These are phyloP conservation scores for Hydrozoanthus gracilis DNA, from an alignment of 92 coral and sea anemone genomes.

Conservation along the genomic window DNA sequence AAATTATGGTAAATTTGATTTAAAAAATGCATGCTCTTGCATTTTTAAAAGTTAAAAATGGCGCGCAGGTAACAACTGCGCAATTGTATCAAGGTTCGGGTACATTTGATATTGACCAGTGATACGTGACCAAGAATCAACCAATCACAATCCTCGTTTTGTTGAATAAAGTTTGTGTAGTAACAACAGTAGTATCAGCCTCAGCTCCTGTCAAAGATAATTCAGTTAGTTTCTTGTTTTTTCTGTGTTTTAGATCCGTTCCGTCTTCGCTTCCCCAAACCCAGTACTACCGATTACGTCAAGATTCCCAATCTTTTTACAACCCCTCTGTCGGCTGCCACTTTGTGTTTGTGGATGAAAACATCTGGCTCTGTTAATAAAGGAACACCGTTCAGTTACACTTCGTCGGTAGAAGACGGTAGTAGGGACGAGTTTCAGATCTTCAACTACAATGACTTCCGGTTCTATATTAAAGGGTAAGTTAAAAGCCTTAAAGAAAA, in stretches of 20 bases:
- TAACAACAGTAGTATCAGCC: not conserved
- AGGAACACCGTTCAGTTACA: conserved; percentile 1
- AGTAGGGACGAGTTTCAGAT: not conserved
- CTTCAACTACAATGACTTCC: not conserved
- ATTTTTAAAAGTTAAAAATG: too few species aligned
- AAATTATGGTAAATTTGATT: too few species aligned
- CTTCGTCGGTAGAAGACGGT: not conserved
- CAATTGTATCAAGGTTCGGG: too few species aligned
- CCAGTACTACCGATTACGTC: conserved; percentile 3
- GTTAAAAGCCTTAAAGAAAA: too few species aligned
- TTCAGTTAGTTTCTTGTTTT: not conserved
- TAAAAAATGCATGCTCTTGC: too few species aligned
- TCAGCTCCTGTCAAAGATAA: not conserved
- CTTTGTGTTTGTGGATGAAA: not conserved
- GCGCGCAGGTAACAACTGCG: too few species aligned
- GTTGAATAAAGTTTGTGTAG: too few species aligned
- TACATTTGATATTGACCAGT: too few species aligned
- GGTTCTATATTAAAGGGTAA: too few species aligned
- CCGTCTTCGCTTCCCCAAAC: not conserved
- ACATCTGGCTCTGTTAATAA: not conserved
- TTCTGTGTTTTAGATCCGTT: not conserved
- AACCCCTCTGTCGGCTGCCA: conserved; percentile 1
- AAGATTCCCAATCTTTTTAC: not conserved
- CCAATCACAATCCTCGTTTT: too few species aligned
- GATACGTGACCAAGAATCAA: too few species aligned